phyloP scores from a whole-genome alignment of 2,113 vertebrate genomes.

The Heloderma charlesbogerti region DNA sequence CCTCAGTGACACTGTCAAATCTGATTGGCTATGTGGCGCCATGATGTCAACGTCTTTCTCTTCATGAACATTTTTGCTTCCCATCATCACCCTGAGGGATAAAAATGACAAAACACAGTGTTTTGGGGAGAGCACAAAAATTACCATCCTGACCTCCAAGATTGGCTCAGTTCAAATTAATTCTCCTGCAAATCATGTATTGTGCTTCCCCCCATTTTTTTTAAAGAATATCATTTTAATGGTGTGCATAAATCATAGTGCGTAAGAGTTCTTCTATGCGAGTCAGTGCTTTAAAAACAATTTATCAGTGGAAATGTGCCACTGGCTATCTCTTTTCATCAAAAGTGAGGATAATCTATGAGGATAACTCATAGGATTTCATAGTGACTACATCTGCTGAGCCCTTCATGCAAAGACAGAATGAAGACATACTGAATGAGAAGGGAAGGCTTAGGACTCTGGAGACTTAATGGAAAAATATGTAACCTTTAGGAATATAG shows the following conservation, averaged over 20 bases:
- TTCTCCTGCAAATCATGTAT: background rate
- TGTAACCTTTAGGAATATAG: background rate
- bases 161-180: background rate
- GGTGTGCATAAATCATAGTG: background rate
- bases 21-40: background rate
- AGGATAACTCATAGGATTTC: constrained; percentile 17
- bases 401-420: constrained; percentile 27
- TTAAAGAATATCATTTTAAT: background rate
- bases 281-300: constrained; percentile 33
- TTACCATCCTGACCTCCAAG: background rate
- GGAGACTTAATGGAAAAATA: constrained; percentile 20
- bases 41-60: background rate
- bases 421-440: constrained; percentile 31
- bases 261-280: background rate
- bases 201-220: background rate
- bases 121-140: background rate
- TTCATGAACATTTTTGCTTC: background rate
- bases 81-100: background rate
- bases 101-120: background rate
- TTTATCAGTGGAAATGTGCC: constrained; percentile 33
- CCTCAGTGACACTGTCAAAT: background rate
- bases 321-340: constrained; percentile 22
- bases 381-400: background rate
- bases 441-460: constrained; percentile 42
- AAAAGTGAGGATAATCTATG: constrained; percentile 11